Conservation (phyloP, 2,888 invertebrate genomes). For the Mamestra brassicae region DNA sequence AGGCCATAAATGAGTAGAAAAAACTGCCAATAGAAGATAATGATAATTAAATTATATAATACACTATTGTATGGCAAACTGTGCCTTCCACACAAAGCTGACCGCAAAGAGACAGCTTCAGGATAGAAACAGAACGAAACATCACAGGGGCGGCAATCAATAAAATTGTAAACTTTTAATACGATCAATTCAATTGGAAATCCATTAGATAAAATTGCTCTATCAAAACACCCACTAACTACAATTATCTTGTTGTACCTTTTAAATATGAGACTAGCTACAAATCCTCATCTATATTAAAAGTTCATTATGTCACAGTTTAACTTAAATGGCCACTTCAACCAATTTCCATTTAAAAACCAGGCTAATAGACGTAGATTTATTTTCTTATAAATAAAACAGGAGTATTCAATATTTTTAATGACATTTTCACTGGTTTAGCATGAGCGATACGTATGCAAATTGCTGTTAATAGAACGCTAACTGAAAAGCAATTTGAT, state of each 20-base stretch:
- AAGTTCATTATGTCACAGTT: slow-evolving; percentile 54
- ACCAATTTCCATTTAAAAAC: slow-evolving; percentile 48
- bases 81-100: neutral
- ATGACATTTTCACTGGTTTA: slow-evolving; percentile 40
- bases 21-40: too few species aligned
- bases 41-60: neutral
- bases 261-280: slow-evolving; percentile 29
- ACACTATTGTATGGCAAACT: neutral
- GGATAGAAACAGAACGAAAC: neutral
- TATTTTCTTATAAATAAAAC: slow-evolving; percentile 60
- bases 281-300: slow-evolving; percentile 53
- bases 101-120: neutral
- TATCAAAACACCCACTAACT: slow-evolving; percentile 37
- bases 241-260: slow-evolving; percentile 40
- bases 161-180: slow-evolving; percentile 26
- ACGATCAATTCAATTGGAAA: slow-evolving; percentile 31
- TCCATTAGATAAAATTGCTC: slow-evolving; percentile 45
- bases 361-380: slow-evolving; percentile 43
- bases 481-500: slow-evolving; percentile 58
- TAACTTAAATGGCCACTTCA: slow-evolving; percentile 34
- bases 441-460: slow-evolving; percentile 56
- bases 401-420: slow-evolving; percentile 41
- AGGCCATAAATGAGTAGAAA: too few species aligned
- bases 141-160: neutral
- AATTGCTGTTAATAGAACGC: slow-evolving; percentile 57